phyloP scores from a whole-genome alignment of 92 coral and sea anemone species.

The Umimayanthus chanpuru region DNA sequence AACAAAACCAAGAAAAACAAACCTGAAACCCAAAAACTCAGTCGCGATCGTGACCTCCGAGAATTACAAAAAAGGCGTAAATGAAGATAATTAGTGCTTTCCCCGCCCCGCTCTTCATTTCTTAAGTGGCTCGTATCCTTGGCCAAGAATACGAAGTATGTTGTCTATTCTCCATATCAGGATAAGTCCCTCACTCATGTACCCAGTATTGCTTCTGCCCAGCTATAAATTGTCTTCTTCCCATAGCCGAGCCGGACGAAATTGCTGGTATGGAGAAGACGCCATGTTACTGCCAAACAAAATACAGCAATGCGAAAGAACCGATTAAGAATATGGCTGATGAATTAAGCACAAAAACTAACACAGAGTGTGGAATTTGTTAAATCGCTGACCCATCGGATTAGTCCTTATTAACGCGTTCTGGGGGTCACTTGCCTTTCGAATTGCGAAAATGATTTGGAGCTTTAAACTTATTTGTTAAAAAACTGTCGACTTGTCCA shows the following conservation, averaged over 20 bases:
- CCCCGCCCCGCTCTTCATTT: conserved; percentile 38
- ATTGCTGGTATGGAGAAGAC: conserved; percentile 2
- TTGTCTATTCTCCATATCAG: background rate
- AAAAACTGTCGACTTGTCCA: too few relatives aligned
- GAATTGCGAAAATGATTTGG: background rate
- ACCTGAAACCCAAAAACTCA: background rate
- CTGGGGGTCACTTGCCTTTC: background rate
- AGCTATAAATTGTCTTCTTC: background rate
- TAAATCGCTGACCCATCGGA: conserved; percentile 1
- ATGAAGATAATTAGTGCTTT: conserved; percentile 16
- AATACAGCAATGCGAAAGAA: background rate
- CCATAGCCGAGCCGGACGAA: background rate
- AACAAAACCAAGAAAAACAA: background rate
- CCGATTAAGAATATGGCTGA: background rate
- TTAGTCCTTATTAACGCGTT: background rate
- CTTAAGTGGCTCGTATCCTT: conserved; percentile 4
- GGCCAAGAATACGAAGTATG: background rate
- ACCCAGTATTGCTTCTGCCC: background rate
- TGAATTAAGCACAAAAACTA: conserved; percentile 20
- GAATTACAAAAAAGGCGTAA: background rate
- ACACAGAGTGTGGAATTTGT: conserved; percentile 7
- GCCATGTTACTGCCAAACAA: conserved; percentile 7
- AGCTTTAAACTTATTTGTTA: background rate
- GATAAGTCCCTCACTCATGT: background rate
- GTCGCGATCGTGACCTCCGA: conserved; percentile 21